Percentiles rank a stretch among this genome's conserved stretches.
These are phyloP conservation scores for Cheilinus undulatus DNA, from an alignment of 2,113 vertebrate species.

Conservation along the genomic window DNA sequence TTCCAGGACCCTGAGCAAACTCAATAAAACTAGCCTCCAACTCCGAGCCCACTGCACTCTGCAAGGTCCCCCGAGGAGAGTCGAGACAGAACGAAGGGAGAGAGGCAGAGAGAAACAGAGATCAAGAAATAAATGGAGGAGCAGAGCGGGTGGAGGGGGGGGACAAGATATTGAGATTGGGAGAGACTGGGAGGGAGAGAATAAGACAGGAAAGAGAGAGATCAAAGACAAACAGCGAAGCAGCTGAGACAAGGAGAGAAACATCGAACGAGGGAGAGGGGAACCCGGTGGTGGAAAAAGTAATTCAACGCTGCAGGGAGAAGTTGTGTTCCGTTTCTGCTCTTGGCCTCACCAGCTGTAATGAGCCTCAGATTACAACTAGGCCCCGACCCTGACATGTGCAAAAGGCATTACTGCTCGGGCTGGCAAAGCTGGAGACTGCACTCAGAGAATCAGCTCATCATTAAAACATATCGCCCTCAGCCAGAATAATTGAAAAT, in stretches of 20 bases:
- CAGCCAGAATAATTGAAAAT: slow-evolving; percentile 82
- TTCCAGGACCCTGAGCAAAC: slow-evolving; percentile 77
- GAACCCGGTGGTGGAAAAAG: slow-evolving; percentile 78
- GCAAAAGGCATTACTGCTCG: slow-evolving; percentile 79
- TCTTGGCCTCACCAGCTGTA: slow-evolving; percentile 80
- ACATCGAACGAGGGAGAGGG: slow-evolving; percentile 65
- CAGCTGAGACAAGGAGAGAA: slow-evolving; percentile 73
- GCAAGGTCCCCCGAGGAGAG: slow-evolving; percentile 53
- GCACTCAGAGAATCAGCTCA: slow-evolving; percentile 79
- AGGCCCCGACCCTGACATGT: slow-evolving; percentile 82
- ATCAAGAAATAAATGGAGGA: slow-evolving; percentile 64
- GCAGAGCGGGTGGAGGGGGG: slow-evolving; percentile 50
- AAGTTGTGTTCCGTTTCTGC: slow-evolving; percentile 82
- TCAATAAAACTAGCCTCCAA: slow-evolving; percentile 81
- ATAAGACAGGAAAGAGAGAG: slow-evolving; percentile 73
- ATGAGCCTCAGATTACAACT: slow-evolving; percentile 84
- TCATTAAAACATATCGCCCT: slow-evolving; percentile 87
- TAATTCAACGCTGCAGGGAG: slow-evolving; percentile 82
- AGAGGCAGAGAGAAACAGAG: slow-evolving; percentile 26
- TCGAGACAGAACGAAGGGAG: slow-evolving; percentile 33
- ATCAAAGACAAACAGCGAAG: slow-evolving; percentile 79
- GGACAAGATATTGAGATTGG: slow-evolving; percentile 69
- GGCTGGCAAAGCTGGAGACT: slow-evolving; percentile 75
- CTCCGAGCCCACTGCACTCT: slow-evolving; percentile 61
- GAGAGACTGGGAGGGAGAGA: slow-evolving; percentile 61